phyloP scores from a whole-genome alignment of 2,888 invertebrate genomes.

The Chrysolina americana region DNA sequence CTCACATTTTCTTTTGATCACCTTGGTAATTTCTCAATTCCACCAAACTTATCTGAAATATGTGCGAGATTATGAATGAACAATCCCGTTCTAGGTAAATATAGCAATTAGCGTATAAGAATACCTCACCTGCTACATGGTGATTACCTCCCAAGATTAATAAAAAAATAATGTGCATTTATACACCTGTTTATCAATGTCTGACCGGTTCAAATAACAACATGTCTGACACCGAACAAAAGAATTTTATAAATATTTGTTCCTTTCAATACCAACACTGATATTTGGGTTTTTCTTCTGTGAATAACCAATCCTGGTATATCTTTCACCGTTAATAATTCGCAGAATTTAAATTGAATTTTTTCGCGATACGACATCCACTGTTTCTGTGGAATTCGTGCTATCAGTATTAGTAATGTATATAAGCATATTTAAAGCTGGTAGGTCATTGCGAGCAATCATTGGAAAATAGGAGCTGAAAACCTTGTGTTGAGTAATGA shows the following conservation, averaged over 20 bases:
- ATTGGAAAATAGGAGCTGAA: too few relatives aligned
- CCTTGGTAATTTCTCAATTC: not conserved
- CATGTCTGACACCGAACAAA: not conserved
- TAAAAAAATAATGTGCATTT: too few relatives aligned
- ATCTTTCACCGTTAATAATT: not conserved
- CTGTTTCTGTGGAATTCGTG: not conserved
- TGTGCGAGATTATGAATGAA: not conserved
- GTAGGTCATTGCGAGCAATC: too few relatives aligned
- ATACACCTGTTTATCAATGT: not conserved
- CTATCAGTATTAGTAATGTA: too few relatives aligned
- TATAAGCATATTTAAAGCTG: too few relatives aligned
- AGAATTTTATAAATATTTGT: too few relatives aligned
- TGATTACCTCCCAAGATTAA: not conserved
- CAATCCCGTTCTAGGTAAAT: not conserved
- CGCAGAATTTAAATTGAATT: not conserved
- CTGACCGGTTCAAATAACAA: not conserved
- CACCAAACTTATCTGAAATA: not conserved
- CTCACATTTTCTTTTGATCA: not conserved
- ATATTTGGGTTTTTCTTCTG: not conserved
- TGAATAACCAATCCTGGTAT: not conserved
- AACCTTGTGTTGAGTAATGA: too few relatives aligned
- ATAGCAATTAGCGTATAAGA: not conserved
- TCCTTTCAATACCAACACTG: too few relatives aligned
- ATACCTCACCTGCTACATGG: not conserved
- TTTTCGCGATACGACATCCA: not conserved